These are phyloP conservation scores for Nemopilema nomurai DNA, from an alignment of 30 jellyfish, hydroid and myxozoan species.

Conservation along the genomic window DNA sequence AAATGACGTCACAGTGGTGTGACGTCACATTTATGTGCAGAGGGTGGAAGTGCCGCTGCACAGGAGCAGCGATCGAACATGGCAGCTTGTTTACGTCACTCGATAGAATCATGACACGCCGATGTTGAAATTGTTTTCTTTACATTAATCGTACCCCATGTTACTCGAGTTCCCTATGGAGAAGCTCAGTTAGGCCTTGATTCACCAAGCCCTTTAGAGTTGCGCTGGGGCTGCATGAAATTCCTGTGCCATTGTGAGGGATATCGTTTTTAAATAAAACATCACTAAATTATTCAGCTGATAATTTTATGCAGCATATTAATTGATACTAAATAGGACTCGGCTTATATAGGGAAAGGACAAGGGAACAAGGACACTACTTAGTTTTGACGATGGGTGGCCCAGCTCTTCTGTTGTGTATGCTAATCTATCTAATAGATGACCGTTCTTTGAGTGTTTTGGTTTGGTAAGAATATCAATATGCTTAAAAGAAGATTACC, in stretches of 20 bases:
- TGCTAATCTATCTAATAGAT: slow-evolving; percentile 43
- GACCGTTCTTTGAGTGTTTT: slow-evolving; percentile 5
- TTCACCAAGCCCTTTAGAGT: background rate
- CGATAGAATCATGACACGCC: background rate
- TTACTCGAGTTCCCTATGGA: background rate
- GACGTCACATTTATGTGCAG: background rate
- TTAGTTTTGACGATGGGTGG: slow-evolving; percentile 42
- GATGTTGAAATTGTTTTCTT: background rate
- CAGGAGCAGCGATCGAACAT: background rate
- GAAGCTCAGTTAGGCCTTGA: background rate
- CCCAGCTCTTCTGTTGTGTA: slow-evolving; percentile 33
- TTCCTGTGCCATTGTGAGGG: slow-evolving; percentile 18
- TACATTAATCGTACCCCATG: slow-evolving; percentile 15
- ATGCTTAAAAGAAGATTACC: slow-evolving; percentile 40
- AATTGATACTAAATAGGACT: slow-evolving; percentile 45
- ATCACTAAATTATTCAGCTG: slow-evolving; percentile 29
- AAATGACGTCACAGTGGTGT: background rate
- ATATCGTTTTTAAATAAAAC: slow-evolving; percentile 16
- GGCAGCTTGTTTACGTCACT: background rate
- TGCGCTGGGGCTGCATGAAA: slow-evolving; percentile 20
- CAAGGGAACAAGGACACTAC: slow-evolving; percentile 25
- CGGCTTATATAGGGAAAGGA: slow-evolving; percentile 48
- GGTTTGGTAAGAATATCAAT: slow-evolving; percentile 61
- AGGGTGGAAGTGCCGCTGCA: background rate
- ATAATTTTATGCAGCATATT: slow-evolving; percentile 56